Base-by-base conservation (phyloP, 2,113 vertebrate species). In the Falco punctatus region DNA sequence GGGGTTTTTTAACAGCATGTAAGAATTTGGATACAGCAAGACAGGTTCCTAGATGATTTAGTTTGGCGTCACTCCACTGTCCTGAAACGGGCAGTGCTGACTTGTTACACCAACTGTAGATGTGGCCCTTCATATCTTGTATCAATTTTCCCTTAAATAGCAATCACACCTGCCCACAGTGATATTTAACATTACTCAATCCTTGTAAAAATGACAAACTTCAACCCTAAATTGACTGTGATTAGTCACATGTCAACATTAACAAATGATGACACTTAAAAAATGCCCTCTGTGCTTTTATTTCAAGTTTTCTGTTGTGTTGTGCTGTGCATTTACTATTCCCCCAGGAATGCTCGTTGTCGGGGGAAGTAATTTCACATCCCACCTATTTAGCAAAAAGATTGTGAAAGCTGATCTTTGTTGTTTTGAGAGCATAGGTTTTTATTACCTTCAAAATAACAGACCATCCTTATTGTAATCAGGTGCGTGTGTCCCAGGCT, bases 341-440 rank as follows among this genome's bases (percentile, higher is more conserved):
- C 80, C 84, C 86, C 32, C 51, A 10, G 84, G 94, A 95, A 92
- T 19, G 52, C 77, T 95, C 77, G 46, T 90, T 88, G 91, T 79
- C 95, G 81, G 48, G 81, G 74, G 78, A 89, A 62, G 77, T 57
- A 38, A 92, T 96, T 97, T 96, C 95, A 86, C 59, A 35, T 92
- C 92, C 57, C 64, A 70, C 62, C 83, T 86, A 12, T 92, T 97
- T 85, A 92, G 85, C 59, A 51, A 95, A 86, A 2, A 67, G 92
- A 77, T 77, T 72, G 83, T 44, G 96, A 90, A 95, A 88, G 90
- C 4, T 85, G 91, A 92, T 95, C 88, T 89, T 54, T 28, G 69
- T 51, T 93, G 42, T 88, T 81, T 22, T 3, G 81, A 86, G 86
- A 74, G 57, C n/a, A 17, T 11, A 61, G 88, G 54, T 83, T 90